Base-by-base conservation (phyloP, 2,888 invertebrate species). In the Agrotis segetum region DNA sequence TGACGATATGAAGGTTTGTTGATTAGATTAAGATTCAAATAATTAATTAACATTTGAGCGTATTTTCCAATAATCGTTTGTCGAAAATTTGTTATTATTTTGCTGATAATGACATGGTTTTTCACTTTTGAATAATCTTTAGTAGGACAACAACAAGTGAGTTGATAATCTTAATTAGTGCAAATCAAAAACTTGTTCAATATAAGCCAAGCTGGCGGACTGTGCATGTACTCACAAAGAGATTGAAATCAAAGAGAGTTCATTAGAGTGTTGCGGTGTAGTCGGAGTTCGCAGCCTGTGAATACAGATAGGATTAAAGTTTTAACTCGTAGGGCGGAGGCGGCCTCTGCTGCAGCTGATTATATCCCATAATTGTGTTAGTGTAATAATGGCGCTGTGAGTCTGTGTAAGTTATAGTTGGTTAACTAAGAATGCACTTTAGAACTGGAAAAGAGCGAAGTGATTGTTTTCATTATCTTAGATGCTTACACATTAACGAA, bases 171-270 rank as follows among this genome's bases (percentile, higher is more conserved):
- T 59, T 11, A 59, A 67, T 80, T 59, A 80, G 14, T 34, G 2
- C 24, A 63, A 55, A 60, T 80, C 69, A 76, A 64, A 52, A 70
- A 77, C 44, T 77, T 50, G n/a, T 67, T 81, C 24, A 81, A 61
- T 69, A 44, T 64, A 53, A 80, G 60, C 44, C 11, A 44, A 52
- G 34, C 21, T 67, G 29, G 46, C 16, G 40, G 64, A 61, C 65
- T 29, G 53, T 65, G 56, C 60, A 67, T 65, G 50, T 68, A 68
- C 73, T 81, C 63, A 83, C 83, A 87, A 84, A 87, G 83, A 85
- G 82, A 86, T 86, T 82, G 84, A 84, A 88, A 88, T 87, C 88
- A 89, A 86, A 88, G 88, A 83, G 86, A 86, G 88, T 88, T 90
- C 85, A 87, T 89, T 89, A 89, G 86, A 80, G 81, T 86, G 85